These are phyloP conservation scores for Drosophila rellima DNA, from an alignment of 2,888 invertebrate genomes.

Conservation along the genomic window DNA sequence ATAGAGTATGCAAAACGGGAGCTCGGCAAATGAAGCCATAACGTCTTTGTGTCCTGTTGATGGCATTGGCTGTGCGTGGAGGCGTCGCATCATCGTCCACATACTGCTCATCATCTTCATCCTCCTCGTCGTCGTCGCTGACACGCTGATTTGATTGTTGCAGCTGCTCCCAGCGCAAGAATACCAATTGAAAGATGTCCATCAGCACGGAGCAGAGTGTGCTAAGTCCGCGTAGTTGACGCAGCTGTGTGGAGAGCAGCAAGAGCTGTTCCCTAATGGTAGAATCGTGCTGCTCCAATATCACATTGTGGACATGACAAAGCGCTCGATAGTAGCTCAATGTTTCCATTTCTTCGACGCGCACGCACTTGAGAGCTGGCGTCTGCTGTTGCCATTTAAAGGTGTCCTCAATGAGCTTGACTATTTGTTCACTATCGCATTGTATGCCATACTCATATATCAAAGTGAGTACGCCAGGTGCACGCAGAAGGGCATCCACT, in stretches of 20 bases:
- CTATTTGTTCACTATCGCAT: constrained; percentile 73
- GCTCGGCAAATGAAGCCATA: constrained; percentile 82
- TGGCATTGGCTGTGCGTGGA: constrained; percentile 31
- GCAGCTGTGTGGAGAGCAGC: constrained; percentile 73
- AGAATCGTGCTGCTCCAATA: constrained; percentile 64
- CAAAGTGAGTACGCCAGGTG: constrained; percentile 66
- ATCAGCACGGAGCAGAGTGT: constrained; percentile 80
- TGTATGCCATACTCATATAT: constrained; percentile 70
- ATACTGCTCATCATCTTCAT: constrained; percentile 67
- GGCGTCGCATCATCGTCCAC: constrained; percentile 59
- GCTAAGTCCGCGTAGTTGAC: constrained; percentile 78
- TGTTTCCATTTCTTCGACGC: constrained; percentile 78
- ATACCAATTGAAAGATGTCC: constrained; percentile 82
- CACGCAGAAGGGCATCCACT: constrained; percentile 69
- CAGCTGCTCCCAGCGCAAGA: constrained; percentile 84
- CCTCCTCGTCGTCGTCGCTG: constrained; percentile 48
- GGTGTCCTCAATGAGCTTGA: constrained; percentile 71
- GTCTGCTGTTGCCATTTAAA: constrained; percentile 78
- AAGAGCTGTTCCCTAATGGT: constrained; percentile 64
- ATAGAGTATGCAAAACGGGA: constrained; percentile 70
- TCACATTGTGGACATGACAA: constrained; percentile 76
- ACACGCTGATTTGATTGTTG: constrained; percentile 34
- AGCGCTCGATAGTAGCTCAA: constrained; percentile 80
- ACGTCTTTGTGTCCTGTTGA: constrained; percentile 21
- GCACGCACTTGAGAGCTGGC: constrained; percentile 58